Percentiles rank a stretch among this genome's conserved stretches.
Conservation (phyloP, 2,888 invertebrate genomes). For the Troides helena region DNA sequence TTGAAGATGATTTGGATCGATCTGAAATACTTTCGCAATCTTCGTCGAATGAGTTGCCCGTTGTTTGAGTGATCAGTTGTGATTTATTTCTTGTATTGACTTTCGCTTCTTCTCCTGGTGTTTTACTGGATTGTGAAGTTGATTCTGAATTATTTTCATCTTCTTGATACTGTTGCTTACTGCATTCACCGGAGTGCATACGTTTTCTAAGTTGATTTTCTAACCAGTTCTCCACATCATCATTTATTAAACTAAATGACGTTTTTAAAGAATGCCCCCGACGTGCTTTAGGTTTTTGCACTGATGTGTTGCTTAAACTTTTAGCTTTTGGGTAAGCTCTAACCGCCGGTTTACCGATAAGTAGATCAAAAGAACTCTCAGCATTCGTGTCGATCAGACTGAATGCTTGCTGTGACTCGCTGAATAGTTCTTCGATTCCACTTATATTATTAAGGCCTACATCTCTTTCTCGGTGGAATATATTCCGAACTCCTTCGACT, state of each 20-base stretch:
- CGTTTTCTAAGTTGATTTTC: conserved; percentile 48
- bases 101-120: not conserved
- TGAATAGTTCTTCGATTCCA: conserved; percentile 60
- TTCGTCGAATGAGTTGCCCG: not conserved
- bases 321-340: conserved; percentile 59
- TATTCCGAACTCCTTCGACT: conserved; percentile 52
- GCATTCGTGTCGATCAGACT: conserved; percentile 31
- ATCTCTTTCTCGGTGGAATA: conserved; percentile 43
- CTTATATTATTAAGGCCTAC: conserved; percentile 52
- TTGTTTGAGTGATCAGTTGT: not conserved
- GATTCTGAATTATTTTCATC: not conserved
- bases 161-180: not conserved
- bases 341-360: conserved; percentile 51
- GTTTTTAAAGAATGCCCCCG: conserved; percentile 45
- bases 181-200: conserved; percentile 32
- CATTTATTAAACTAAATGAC: conserved; percentile 44
- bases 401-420: conserved; percentile 41
- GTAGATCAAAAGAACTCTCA: conserved; percentile 52
- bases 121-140: not conserved
- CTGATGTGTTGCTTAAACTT: conserved; percentile 44
- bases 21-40: not conserved
- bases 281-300: conserved; percentile 37
- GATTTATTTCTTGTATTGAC: not conserved
- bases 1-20: not conserved
- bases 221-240: conserved; percentile 57